phyloP scores from a whole-genome alignment of 2,888 invertebrate genomes.

The Zaprionus obscuricornis region DNA sequence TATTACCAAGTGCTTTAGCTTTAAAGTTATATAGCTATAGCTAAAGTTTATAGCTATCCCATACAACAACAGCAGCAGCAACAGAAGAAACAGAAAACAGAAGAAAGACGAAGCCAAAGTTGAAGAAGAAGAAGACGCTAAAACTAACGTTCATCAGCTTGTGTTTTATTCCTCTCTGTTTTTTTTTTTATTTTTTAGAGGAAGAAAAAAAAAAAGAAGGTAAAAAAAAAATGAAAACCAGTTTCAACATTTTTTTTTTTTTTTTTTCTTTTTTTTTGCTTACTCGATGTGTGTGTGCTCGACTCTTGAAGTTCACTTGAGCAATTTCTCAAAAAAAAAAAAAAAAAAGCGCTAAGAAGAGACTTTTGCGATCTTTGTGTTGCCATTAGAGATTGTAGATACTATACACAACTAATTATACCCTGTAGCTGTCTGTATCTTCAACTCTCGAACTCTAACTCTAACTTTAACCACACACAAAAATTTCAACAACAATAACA shows the following conservation, averaged over 20 bases:
- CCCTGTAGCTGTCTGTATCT: conserved; percentile 33
- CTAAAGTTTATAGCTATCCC: neutral
- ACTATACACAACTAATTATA: conserved; percentile 47
- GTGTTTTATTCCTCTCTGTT: too few species aligned
- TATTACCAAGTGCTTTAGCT: conserved; percentile 1
- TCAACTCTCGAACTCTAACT: too few species aligned
- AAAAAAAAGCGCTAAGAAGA: neutral
- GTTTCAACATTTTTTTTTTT: too few species aligned
- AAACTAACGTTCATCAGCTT: too few species aligned
- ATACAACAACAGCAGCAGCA: neutral
- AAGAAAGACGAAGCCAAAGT: conserved; percentile 11
- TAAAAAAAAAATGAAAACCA: conserved; percentile 36
- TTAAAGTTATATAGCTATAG: conserved; percentile 7
- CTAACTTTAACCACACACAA: too few species aligned
- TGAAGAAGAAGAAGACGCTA: too few species aligned
- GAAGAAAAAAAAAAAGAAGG: conserved; percentile 13
- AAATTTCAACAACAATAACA: too few species aligned
- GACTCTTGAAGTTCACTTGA: conserved; percentile 48
- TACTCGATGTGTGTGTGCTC: conserved; percentile 35
- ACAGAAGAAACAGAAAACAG: neutral
- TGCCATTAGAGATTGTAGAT: too few species aligned
- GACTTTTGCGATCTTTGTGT: conserved; percentile 26
- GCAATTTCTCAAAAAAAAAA: conserved; percentile 39
- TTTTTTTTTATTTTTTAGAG: conserved; percentile 10
- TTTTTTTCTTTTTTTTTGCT: too few species aligned